Evolutionary conservation across 1,140 invertebrate genomes (phyloP), one percentile per base, ranked within the genome.

Genomic region (Drosophila orosa): DNA sequence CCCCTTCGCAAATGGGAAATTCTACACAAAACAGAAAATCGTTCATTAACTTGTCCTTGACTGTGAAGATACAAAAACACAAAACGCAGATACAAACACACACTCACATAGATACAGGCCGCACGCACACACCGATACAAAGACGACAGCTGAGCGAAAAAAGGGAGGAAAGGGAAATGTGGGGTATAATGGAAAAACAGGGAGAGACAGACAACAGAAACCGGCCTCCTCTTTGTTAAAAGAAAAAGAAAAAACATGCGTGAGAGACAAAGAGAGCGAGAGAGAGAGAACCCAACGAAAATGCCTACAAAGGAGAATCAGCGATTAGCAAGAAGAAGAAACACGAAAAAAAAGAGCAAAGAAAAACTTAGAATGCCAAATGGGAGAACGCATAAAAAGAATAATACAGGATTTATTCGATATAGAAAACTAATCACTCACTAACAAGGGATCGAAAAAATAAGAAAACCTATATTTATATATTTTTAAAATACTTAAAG

Each of bases 31-130:
- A 69, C 68, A 60, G 62, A 60, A 86, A 81, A 81, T 78, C 78
- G 82, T 86, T 78, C 81, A 81, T 85, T 86, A 86, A 86, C 82
- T 85, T 85, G 82, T 86, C 82, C 82, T 85, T 85, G 82, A 85
- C 82, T 85, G 74, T 86, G 65, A 82, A 81, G 74, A 81, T 66
- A 77, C 76, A 83, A 48, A 66, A 75, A 56, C 60, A 82, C 59
- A 57, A 59, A 44, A 45, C 31, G 55, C 50, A 62, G 50, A 55
- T 62, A 40, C 37, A 56, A 63, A 35, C 24, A 33, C 52, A 48
- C 37, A 25, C 17, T 29, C 39, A 55, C 48, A 56, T n/a, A 65
- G 31, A 65, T 12, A 33, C 40, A 40, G 17, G 7, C 29, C 19
- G 27, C 59, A 29, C 15, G 57, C 31, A 19, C 17, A 61, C 47